Conservation (phyloP, 2,113 vertebrate genomes). For the Petrocephalus zakoni region DNA sequence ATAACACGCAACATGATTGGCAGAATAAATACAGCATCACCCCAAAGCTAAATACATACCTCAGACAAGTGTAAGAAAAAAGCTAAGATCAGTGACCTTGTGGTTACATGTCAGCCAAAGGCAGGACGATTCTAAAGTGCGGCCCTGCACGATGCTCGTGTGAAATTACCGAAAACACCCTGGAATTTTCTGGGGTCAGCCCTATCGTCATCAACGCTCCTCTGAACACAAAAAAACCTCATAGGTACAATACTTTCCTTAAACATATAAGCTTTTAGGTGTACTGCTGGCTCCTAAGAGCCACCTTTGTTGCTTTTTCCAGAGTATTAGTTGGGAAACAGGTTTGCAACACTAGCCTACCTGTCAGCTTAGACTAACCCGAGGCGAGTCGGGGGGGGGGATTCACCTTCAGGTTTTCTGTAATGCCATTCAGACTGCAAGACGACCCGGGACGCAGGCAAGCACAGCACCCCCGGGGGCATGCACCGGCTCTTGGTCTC, state of each 20-base stretch:
- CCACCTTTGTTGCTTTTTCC: background rate
- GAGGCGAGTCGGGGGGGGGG: background rate
- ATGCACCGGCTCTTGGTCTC: background rate
- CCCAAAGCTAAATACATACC: background rate
- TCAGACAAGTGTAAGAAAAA: background rate
- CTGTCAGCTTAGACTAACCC: background rate
- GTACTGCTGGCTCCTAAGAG: background rate
- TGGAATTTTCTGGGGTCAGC: background rate
- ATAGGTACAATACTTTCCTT: background rate
- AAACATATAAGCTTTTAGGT: background rate
- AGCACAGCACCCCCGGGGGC: too few relatives aligned
- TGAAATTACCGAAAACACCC: background rate
- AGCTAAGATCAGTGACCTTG: background rate
- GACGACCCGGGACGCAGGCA: background rate
- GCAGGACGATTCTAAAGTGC: background rate
- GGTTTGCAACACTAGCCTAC: slow-evolving; percentile 11
- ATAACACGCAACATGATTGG: background rate
- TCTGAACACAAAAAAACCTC: background rate
- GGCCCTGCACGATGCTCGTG: background rate
- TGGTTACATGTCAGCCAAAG: background rate
- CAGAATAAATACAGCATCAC: background rate
- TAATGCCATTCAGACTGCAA: background rate
- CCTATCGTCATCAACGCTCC: too few relatives aligned
- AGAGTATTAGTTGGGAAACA: background rate
- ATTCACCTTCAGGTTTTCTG: background rate